Evolutionary conservation across 2,797 vertebrate genomes (phyloP).

Genomic region (Hydrolagus colliei): DNA sequence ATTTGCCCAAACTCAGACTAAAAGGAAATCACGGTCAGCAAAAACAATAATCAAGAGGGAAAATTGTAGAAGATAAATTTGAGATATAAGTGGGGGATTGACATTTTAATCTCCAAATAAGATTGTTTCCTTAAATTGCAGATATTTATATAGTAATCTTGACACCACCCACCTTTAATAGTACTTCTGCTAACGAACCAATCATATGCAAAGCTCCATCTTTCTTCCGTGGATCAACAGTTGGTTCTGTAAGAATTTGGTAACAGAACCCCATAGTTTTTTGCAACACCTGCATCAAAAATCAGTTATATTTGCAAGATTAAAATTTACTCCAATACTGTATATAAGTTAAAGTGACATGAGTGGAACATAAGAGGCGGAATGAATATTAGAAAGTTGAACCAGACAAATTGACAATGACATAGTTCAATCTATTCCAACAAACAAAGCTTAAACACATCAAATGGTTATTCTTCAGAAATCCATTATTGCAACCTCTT

Average conservation of each 20-base stretch:
- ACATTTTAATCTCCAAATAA: too few relatives aligned
- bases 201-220: constrained; percentile 98
- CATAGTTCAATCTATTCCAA: not conserved
- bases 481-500: too few relatives aligned
- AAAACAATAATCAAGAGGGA: too few relatives aligned
- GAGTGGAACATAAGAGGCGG: not conserved
- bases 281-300: constrained; percentile 74
- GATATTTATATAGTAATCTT: too few relatives aligned
- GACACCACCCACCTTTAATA: constrained; percentile 75
- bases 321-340: not conserved
- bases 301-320: not conserved
- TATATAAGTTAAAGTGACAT: not conserved
- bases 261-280: constrained; percentile 98
- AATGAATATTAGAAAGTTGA: not conserved
- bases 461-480: too few relatives aligned
- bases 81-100: too few relatives aligned
- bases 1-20: too few relatives aligned
- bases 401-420: not conserved
- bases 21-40: too few relatives aligned
- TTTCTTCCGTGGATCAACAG: constrained; percentile 91
- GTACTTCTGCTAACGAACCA: constrained; percentile 92
- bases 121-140: too few relatives aligned
- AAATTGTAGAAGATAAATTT: too few relatives aligned
- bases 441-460: not conserved
- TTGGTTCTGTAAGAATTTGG: constrained; percentile 86